Base-by-base conservation (phyloP, 1,140 invertebrate species). In the Dendrolimus kikuchii region DNA sequence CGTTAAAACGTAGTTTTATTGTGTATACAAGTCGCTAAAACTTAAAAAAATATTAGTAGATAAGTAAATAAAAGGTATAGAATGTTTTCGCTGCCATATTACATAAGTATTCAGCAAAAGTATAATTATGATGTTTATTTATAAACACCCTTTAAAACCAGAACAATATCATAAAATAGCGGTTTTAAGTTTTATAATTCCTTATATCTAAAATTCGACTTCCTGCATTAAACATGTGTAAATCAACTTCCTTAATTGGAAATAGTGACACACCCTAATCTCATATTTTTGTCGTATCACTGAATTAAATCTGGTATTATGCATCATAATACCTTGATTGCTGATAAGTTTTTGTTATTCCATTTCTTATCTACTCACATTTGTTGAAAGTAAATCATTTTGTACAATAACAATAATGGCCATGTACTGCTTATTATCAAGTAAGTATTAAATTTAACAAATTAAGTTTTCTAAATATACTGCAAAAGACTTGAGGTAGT, bases 201-300 rank as follows among this genome's bases (percentile, higher is more conserved):
- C 23, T 23, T 23, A 23, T 23, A 23, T 23, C 23, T 23, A 23
- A 2, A 23, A 23, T 23, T 23, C 23, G 23, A 23, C 23, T 23
- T 23, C 23, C 23, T 23, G 23, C 23, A 23, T 23, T 23, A 23
- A 23, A 23, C 23, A 23, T 23, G 3, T 23, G 23, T 23, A 23
- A 23, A 23, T 23, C 23, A n/a, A 8, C 5, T 45, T 9, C n/a
- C n/a, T 9, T 9, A 9, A 45, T 45, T 10, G 38, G 41, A 40
- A 46, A 49, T 58, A 46, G 51, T 48, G 51, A 58, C 51, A 58
- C 51, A 45, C 51, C 56, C 42, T 53, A 53, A 57, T 57, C 55
- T 47, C n/a, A 42, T n/a, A 46, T 51, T 45, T 2, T 40, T 49
- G n/a, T 40, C 38, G 8, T 38, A 6, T n/a, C 8, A n/a, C 4